Evolutionary conservation across 2,888 invertebrate species (phyloP).

Genomic region (Campopleginae sp.): DNA sequence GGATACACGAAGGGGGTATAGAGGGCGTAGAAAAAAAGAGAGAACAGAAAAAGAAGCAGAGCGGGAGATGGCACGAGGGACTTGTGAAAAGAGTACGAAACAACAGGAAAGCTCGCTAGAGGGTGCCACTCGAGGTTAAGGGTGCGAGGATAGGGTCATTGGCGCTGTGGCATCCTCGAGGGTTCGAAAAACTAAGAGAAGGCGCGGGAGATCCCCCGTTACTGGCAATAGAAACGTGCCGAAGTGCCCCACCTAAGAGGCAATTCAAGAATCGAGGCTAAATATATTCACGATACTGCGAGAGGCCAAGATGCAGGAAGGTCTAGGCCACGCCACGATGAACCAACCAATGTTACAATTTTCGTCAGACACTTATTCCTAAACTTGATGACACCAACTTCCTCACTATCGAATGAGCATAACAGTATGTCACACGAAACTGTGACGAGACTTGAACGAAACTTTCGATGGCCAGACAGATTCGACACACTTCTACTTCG

Average conservation of each 20-base stretch:
- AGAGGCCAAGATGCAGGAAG: slow-evolving; percentile 46
- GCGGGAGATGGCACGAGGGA: neutral
- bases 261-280: slow-evolving; percentile 41
- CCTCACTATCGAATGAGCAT: neutral
- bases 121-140: slow-evolving; percentile 56
- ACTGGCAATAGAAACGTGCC: slow-evolving; percentile 50
- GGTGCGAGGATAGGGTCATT: slow-evolving; percentile 62
- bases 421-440: neutral
- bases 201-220: slow-evolving; percentile 34
- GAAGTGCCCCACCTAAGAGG: slow-evolving; percentile 48
- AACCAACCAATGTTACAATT: neutral
- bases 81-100: slow-evolving; percentile 26
- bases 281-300: slow-evolving; percentile 47
- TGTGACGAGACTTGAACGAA: neutral
- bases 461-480: neutral
- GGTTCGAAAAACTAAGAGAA: slow-evolving; percentile 49
- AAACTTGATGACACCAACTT: slow-evolving; percentile 12
- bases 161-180: slow-evolving; percentile 59
- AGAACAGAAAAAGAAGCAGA: slow-evolving; percentile 22
- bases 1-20: slow-evolving; percentile 38
- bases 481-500: slow-evolving; percentile 27
- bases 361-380: slow-evolving; percentile 5
- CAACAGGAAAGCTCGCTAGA: slow-evolving; percentile 28
- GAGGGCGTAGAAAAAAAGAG: slow-evolving; percentile 46
- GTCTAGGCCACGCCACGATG: slow-evolving; percentile 61